Conservation (phyloP, 2,888 invertebrate species). For the Lamellibrachia satsuma region DNA sequence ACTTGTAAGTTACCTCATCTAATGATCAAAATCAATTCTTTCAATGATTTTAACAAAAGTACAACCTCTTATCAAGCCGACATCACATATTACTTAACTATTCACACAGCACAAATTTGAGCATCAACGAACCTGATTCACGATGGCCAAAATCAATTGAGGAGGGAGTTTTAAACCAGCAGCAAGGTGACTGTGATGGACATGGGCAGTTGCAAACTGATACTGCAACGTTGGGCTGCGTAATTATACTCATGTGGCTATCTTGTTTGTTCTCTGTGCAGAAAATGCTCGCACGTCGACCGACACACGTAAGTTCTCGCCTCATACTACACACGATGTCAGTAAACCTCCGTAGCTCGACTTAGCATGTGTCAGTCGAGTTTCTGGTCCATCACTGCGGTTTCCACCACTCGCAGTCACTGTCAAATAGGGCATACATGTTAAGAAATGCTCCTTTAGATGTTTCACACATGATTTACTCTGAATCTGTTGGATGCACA, state of each 20-base stretch:
- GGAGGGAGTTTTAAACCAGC: no score
- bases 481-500: not conserved
- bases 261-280: conserved; percentile 17
- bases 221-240: not conserved
- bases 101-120: no score
- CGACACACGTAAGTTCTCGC: not conserved
- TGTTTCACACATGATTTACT: not conserved
- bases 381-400: not conserved
- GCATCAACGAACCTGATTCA: no score
- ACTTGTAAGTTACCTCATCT: no score
- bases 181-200: not conserved
- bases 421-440: not conserved
- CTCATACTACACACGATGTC: not conserved
- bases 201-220: not conserved
- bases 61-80: no score
- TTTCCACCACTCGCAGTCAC: not conserved
- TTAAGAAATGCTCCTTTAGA: not conserved
- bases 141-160: no score
- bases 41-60: no score
- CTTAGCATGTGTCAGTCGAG: not conserved
- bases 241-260: not conserved
- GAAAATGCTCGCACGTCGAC: not conserved
- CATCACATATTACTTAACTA: no score
- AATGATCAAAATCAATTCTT: no score
- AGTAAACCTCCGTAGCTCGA: not conserved